Evolutionary conservation across 2,113 vertebrate genomes (phyloP).

Genomic region (Microtus richardsoni): DNA sequence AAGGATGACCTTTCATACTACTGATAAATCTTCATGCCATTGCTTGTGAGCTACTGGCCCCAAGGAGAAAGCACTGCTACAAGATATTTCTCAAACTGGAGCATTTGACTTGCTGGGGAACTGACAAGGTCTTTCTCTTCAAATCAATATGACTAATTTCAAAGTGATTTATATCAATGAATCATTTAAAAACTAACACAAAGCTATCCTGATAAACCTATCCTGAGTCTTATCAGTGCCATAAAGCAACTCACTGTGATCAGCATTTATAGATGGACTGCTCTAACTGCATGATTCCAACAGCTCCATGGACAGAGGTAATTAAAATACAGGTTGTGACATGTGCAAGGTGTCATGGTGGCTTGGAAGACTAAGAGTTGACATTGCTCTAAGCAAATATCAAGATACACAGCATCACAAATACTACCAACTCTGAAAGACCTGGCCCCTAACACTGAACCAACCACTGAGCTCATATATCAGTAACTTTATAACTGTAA

Average conservation of each 20-base stretch:
- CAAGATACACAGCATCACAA: not conserved
- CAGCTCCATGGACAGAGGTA: not conserved
- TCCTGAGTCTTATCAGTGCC: not conserved
- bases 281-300: not conserved
- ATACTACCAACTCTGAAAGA: not conserved
- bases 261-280: not conserved
- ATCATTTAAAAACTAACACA: not conserved
- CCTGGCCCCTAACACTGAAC: not conserved
- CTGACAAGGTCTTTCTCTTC: not conserved
- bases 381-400: not conserved
- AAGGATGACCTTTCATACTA: not conserved
- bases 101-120: not conserved
- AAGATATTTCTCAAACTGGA: not conserved
- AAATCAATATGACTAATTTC: not conserved
- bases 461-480: not conserved
- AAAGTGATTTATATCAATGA: not conserved
- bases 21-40: not conserved
- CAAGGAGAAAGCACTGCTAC: not conserved
- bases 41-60: not conserved
- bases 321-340: not conserved
- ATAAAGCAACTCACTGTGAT: not conserved
- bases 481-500: not conserved
- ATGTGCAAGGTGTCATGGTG: not conserved
- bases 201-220: not conserved
- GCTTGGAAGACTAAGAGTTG: not conserved